Percentiles rank a stretch among this genome's conserved stretches.
Evolutionary conservation across 2,797 vertebrate species (phyloP).

Genomic region (Gymnocypris eckloni): DNA sequence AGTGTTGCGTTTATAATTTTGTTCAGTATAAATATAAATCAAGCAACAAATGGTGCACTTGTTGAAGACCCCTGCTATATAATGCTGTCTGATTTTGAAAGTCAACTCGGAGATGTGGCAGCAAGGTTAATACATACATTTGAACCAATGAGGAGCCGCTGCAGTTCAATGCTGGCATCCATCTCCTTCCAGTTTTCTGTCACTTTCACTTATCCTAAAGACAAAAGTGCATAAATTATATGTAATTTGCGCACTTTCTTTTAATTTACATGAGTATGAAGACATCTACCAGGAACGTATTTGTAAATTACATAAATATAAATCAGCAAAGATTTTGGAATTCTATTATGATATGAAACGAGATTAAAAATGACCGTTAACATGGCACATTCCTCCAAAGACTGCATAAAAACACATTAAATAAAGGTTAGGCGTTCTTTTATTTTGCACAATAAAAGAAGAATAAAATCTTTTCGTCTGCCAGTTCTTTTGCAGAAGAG

Average conservation of each 20-base stretch:
- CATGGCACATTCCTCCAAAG: background rate
- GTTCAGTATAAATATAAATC: too few species aligned
- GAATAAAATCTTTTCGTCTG: constrained; percentile 45
- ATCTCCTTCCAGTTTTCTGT: background rate
- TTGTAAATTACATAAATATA: background rate
- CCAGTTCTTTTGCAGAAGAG: constrained; percentile 42
- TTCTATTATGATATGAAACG: background rate
- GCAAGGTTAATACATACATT: background rate
- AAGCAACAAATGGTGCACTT: too few species aligned
- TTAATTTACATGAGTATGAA: background rate
- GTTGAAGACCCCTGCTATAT: too few species aligned
- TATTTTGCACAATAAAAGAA: constrained; percentile 30
- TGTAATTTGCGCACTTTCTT: background rate
- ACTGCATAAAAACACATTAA: constrained; percentile 25
- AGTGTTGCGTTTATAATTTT: too few species aligned
- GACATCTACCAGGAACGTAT: background rate
- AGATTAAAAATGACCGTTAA: constrained; percentile 12
- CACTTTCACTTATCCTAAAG: background rate
- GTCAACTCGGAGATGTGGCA: background rate
- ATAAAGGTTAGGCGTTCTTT: constrained; percentile 36
- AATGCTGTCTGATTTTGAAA: background rate
- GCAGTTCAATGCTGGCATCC: background rate
- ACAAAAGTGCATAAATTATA: background rate
- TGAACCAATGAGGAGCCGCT: background rate
- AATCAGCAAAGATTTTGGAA: background rate